Conservation (phyloP, 2,113 vertebrate genomes). For the Poecilia latipinna region DNA sequence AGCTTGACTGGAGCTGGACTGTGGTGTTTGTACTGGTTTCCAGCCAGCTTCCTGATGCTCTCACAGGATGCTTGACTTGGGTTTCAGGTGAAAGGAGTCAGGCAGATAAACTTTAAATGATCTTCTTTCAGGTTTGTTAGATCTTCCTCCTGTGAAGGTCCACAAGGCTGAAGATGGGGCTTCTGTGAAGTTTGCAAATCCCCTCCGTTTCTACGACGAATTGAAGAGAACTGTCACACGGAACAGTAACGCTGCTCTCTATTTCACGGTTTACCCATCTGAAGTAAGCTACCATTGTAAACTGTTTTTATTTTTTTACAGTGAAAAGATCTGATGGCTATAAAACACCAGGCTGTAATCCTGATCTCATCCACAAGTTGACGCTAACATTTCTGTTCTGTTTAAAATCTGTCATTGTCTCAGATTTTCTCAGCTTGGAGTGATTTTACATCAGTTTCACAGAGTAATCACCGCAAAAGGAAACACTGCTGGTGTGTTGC, state of each 20-base stretch:
- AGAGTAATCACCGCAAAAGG: background rate
- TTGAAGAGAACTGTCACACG: background rate
- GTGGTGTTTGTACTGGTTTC: background rate
- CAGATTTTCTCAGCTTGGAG: background rate
- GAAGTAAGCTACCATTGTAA: background rate
- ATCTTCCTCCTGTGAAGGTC: constrained; percentile 63
- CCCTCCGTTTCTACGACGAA: constrained; percentile 49
- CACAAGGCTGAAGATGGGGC: fast-evolving
- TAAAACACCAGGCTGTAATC: no score
- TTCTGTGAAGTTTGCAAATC: constrained; percentile 61
- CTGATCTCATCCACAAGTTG: no score
- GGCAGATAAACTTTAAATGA: background rate
- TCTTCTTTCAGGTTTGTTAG: constrained; percentile 55
- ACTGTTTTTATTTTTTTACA: no score
- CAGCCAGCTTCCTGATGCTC: background rate
- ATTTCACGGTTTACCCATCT: fast-evolving
- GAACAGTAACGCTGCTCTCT: background rate
- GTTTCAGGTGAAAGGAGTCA: no score
- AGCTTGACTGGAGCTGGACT: background rate
- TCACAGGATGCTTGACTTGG: background rate
- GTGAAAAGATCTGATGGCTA: no score
- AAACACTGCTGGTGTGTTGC: no score
- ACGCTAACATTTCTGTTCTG: background rate
- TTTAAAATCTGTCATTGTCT: background rate
- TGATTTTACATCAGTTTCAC: background rate